Evolutionary conservation across 2,888 invertebrate species (phyloP), one percentile per base, ranked within the genome.

Genomic region (Leucozona laternaria): DNA sequence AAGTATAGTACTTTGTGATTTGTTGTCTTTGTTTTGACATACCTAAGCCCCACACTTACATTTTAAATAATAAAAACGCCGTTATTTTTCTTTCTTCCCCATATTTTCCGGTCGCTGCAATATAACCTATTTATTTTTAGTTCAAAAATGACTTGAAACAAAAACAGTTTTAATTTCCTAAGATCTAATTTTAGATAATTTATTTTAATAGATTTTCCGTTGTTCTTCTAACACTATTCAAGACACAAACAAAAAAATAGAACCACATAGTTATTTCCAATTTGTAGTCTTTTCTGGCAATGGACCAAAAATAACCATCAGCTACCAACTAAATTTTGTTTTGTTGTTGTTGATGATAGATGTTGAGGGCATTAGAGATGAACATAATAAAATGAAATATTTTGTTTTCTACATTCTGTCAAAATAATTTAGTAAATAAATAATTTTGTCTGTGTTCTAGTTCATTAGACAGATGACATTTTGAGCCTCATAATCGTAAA

Each of bases 361-460:
- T 78, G 70, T 40, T 40, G 55, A 55, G 70, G 75, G 75, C 62
- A 75, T 60, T 43, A 45, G 43, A 45, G 17, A 45, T 62, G 40
- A 37, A 40, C 28, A 62, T 37, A 66, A 57, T 76, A 53, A 55
- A 76, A 66, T 76, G 13, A 55, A 76, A 66, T 28, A 71, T 48
- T 37, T 40, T 60, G 34, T 57, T 48, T 55, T 48, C 11, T 48
- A 34, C 20, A 22, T 45, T 77, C 45, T 68, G 77, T 77, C 58
- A 22, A 50, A 70, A 60, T 70, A 70, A 50, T 58, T 58, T 37
- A 58, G 50, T 70, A 22, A 58, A 58, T 68, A 31, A 43, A 60
- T 60, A 40, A 60, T 60, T 45, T 45, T 28, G 43, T 64, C 43
- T 31, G 45, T 43, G 64, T 64, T 64, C 64, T 64, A 64, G 64